phyloP scores from a whole-genome alignment of 2,797 vertebrate species.

The Lithobates sylvaticus region DNA sequence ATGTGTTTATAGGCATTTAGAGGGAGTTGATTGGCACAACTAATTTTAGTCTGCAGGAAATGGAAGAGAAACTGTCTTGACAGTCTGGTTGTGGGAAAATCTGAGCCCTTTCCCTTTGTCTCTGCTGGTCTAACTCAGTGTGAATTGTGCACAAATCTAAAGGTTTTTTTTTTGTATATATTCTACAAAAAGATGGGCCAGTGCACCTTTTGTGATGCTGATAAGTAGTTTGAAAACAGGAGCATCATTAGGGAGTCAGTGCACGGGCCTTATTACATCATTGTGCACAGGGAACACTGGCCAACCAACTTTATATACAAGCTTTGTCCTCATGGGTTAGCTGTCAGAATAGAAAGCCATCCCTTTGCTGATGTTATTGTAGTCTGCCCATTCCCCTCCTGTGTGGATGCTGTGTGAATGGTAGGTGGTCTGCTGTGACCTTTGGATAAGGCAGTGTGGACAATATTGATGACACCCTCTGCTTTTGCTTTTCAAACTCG shows the following conservation, averaged over 20 bases:
- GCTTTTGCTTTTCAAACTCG: neutral
- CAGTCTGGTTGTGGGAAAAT: conserved; percentile 42
- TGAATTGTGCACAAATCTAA: conserved; percentile 43
- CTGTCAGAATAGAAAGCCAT: conserved; percentile 47
- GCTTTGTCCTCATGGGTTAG: conserved; percentile 43
- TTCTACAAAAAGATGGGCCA: conserved; percentile 46
- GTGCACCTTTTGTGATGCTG: conserved; percentile 61
- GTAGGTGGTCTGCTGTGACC: conserved; percentile 34
- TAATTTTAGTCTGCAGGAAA: conserved; percentile 30
- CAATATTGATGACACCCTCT: neutral
- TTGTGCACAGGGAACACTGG: conserved; percentile 28
- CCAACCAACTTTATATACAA: conserved; percentile 44
- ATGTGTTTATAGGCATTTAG: neutral
- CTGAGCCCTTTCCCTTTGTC: conserved; percentile 28
- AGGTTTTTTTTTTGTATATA: conserved; percentile 31
- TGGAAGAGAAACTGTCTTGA: neutral
- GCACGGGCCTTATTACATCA: conserved; percentile 53
- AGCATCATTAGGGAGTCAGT: conserved; percentile 56
- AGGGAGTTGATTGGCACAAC: conserved; percentile 19
- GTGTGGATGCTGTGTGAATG: conserved; percentile 25
- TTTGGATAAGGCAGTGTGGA: neutral
- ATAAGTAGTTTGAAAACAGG: conserved; percentile 61
- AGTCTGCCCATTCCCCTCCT: conserved; percentile 12
- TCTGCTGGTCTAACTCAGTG: conserved; percentile 12
- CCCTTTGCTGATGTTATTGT: conserved; percentile 40